Conservation (phyloP, 92 coral and sea anemone species). For the Pocillopora grandis region DNA sequence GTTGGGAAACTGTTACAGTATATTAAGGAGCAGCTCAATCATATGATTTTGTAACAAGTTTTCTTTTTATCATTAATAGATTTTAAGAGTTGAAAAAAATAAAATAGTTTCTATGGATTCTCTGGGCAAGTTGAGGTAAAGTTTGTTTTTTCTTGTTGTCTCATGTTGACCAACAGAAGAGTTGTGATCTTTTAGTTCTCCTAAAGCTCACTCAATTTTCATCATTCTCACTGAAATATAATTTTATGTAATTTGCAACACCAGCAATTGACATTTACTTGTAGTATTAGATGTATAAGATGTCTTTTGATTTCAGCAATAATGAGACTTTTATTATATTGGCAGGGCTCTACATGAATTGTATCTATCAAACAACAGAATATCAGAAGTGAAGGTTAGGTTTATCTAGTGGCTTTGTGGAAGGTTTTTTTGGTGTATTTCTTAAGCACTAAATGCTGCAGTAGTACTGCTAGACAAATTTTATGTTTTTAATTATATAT, state of each 20-base stretch:
- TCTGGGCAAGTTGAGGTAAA: conserved; percentile 68
- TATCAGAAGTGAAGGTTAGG: conserved; percentile 70
- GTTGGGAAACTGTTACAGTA: background rate
- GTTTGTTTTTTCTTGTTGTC: background rate
- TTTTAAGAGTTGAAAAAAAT: conserved; percentile 70
- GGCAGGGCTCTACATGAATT: conserved; percentile 76
- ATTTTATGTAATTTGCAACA: too few relatives aligned
- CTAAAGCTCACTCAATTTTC: too few relatives aligned
- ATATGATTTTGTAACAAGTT: background rate
- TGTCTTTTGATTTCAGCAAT: background rate
- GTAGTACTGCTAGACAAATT: too few relatives aligned
- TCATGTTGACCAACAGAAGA: background rate
- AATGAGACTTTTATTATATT: background rate
- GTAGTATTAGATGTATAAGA: too few relatives aligned
- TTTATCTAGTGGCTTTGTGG: background rate
- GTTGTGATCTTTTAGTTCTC: too few relatives aligned
- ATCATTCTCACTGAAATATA: too few relatives aligned
- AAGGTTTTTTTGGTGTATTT: too few relatives aligned
- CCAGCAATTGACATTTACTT: too few relatives aligned
- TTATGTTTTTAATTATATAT: too few relatives aligned
- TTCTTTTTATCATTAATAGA: conserved; percentile 23
- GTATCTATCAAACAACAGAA: conserved; percentile 61
- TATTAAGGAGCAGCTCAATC: background rate
- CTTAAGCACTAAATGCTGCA: too few relatives aligned
- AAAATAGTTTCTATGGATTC: conserved; percentile 49